Percentiles rank a stretch among this genome's conserved stretches.
Evolutionary conservation across 1,140 invertebrate species (phyloP).

Genomic region (Drosophila suzukii): DNA sequence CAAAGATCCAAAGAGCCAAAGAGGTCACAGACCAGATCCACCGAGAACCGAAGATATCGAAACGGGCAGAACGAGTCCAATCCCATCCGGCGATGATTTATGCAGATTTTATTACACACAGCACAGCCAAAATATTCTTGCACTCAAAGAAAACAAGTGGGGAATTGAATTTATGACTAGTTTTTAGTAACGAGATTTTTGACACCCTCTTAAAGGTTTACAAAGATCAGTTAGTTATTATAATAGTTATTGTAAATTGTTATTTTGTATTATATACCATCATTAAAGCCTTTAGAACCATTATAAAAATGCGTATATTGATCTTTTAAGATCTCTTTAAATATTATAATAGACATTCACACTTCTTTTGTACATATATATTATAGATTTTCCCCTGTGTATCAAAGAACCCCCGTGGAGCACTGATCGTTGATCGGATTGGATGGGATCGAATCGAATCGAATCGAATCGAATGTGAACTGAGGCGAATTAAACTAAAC

Average conservation of each 20-base stretch:
- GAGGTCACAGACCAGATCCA: slow-evolving; percentile 1
- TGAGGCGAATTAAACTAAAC: slow-evolving; percentile 53
- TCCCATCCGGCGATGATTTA: slow-evolving; percentile 42
- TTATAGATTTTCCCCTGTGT: slow-evolving; percentile 1
- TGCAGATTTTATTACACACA: slow-evolving; percentile 53
- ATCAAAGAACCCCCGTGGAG: slow-evolving; percentile 5
- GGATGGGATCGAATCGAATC: slow-evolving; percentile 16
- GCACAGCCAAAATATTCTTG: slow-evolving; percentile 11
- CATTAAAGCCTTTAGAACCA: too few relatives aligned
- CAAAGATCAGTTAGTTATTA: too few relatives aligned
- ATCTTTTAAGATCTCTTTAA: neutral
- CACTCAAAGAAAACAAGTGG: slow-evolving; percentile 7
- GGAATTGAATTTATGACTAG: too few relatives aligned
- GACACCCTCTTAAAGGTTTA: too few relatives aligned
- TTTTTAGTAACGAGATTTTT: too few relatives aligned
- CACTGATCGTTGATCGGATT: slow-evolving; percentile 11
- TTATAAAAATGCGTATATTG: too few relatives aligned
- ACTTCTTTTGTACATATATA: too few relatives aligned
- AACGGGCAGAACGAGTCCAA: slow-evolving; percentile 6
- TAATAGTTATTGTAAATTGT: too few relatives aligned
- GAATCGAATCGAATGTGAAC: slow-evolving; percentile 5
- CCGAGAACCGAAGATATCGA: neutral
- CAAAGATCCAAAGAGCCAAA: slow-evolving; percentile 15
- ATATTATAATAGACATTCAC: too few relatives aligned
- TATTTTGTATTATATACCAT: too few relatives aligned